Percentiles rank a stretch among this genome's conserved stretches.
phyloP scores from a whole-genome alignment of 2,797 vertebrate species.

The Centropyge bicolor region DNA sequence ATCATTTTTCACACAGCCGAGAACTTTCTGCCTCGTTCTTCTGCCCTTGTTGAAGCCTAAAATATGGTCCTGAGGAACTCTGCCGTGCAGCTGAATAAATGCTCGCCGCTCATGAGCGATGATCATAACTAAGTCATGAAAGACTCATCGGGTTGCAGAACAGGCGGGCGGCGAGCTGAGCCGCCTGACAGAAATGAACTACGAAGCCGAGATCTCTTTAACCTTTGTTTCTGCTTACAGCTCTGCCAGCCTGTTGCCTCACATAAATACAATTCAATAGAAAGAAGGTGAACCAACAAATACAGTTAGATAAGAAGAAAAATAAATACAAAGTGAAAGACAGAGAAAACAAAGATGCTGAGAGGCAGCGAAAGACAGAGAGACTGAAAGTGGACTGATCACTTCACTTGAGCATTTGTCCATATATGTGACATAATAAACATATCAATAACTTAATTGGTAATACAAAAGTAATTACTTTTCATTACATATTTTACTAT shows the following conservation, averaged over 20 bases:
- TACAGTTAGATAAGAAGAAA: conserved; percentile 13
- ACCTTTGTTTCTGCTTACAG: conserved; percentile 36
- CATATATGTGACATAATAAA: background rate
- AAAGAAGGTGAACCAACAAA: conserved; percentile 13
- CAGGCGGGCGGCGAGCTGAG: conserved; percentile 8
- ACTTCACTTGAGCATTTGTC: background rate
- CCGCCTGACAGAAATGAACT: conserved; percentile 42
- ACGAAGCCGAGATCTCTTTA: conserved; percentile 35
- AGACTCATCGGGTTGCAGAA: conserved; percentile 51
- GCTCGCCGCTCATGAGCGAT: conserved; percentile 4
- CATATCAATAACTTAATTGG: background rate
- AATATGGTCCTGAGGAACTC: background rate
- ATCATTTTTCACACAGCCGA: background rate
- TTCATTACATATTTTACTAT: too few species aligned
- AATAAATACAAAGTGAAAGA: background rate
- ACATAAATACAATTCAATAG: conserved; percentile 10
- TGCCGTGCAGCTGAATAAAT: conserved; percentile 16
- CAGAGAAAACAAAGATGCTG: background rate
- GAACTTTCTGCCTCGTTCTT: conserved; percentile 3
- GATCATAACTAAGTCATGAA: conserved; percentile 42
- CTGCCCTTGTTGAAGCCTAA: conserved; percentile 10
- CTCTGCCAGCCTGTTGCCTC: conserved; percentile 33
- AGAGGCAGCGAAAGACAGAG: background rate
- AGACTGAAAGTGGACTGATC: background rate
- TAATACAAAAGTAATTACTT: background rate